These are phyloP conservation scores for Aspidiotus rigidus DNA, from an alignment of 2,888 invertebrate species.

Conservation along the genomic window DNA sequence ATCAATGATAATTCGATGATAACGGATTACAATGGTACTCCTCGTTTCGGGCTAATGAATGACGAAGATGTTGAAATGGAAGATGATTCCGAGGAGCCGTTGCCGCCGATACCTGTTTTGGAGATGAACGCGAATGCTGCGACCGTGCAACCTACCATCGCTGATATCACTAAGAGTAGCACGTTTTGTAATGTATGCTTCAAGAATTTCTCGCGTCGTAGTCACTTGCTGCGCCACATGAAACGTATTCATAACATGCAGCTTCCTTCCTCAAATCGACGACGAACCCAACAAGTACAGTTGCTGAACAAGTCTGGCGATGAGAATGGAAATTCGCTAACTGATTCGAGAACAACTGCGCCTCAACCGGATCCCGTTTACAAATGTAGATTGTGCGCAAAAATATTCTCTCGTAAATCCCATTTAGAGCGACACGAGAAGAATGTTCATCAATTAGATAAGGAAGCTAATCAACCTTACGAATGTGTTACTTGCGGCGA, in stretches of 20 bases:
- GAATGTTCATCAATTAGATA: constrained; percentile 36
- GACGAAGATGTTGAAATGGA: constrained; percentile 32
- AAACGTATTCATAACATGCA: constrained; percentile 38
- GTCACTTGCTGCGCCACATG: constrained; percentile 38
- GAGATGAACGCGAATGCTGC: constrained; percentile 33
- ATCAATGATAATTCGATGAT: constrained; percentile 1
- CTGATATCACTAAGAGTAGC: constrained; percentile 34
- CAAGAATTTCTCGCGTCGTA: constrained; percentile 38
- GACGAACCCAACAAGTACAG: constrained; percentile 17
- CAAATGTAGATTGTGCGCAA: constrained; percentile 38
- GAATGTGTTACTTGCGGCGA: constrained; percentile 40
- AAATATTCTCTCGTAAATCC: constrained; percentile 38
- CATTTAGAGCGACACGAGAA: constrained; percentile 39
- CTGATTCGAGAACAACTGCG: constrained; percentile 19
- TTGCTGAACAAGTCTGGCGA: constrained; percentile 30
- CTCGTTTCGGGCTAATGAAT: not conserved
- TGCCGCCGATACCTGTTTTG: constrained; percentile 34
- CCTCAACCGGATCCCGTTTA: constrained; percentile 22
- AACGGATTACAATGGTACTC: not conserved
- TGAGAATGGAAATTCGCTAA: constrained; percentile 36
- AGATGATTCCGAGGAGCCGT: constrained; percentile 33
- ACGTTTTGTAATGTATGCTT: constrained; percentile 37
- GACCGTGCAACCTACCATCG: constrained; percentile 25
- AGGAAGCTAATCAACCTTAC: constrained; percentile 35
- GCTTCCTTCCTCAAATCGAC: constrained; percentile 27